These are phyloP conservation scores for Galaxea fascicularis DNA, from an alignment of 92 coral and sea anemone species.

Conservation along the genomic window DNA sequence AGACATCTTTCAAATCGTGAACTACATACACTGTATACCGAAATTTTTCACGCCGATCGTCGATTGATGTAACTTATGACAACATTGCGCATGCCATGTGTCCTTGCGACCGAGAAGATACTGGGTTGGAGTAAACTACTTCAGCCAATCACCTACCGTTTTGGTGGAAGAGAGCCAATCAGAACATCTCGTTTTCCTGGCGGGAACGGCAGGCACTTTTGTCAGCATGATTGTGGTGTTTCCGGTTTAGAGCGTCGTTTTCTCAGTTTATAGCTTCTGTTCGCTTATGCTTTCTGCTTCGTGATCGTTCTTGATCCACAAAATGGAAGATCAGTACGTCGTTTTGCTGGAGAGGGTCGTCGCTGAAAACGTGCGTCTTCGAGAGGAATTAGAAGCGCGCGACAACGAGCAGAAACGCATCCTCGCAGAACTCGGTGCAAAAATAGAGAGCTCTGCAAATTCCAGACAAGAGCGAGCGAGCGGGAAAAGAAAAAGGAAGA, in stretches of 20 bases:
- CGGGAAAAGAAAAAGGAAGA: constrained; percentile 34
- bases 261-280: not conserved
- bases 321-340: constrained; percentile 40
- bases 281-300: constrained; percentile 10
- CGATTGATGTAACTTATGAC: constrained; percentile 4
- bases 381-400: constrained; percentile 25
- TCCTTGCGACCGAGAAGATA: not conserved
- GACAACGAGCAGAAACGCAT: constrained; percentile 28
- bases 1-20: constrained; percentile 30
- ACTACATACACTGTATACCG: not conserved
- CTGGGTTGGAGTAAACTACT: constrained; percentile 14
- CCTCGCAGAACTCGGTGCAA: constrained; percentile 19
- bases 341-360: constrained; percentile 38
- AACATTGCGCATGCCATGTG: constrained; percentile 1
- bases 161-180: constrained; percentile 20
- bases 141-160: constrained; percentile 12
- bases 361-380: constrained; percentile 30
- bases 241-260: not conserved
- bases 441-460: constrained; percentile 31
- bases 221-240: constrained; percentile 10
- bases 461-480: constrained; percentile 5
- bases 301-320: constrained; percentile 1
- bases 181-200: constrained; percentile 12
- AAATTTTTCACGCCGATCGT: constrained; percentile 1
- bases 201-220: constrained; percentile 15